Evolutionary conservation across 1,140 invertebrate species (phyloP).

Genomic region (Papilio polytes): DNA sequence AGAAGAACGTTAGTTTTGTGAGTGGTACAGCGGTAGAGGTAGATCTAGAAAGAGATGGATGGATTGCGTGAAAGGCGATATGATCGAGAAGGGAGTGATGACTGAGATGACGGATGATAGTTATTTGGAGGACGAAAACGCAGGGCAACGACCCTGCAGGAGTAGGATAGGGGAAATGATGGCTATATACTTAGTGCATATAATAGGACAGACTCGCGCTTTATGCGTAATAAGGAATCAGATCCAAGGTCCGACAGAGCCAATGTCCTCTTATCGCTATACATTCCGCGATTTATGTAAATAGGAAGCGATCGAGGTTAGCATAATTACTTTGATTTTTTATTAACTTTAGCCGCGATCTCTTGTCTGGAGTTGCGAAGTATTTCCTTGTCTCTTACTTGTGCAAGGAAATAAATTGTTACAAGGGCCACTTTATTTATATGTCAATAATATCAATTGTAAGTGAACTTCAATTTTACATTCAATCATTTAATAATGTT

Average conservation of each 20-base stretch:
- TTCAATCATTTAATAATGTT: neutral
- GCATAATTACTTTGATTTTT: slow-evolving; percentile 17
- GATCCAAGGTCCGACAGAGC: neutral
- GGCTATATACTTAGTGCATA: too few species aligned
- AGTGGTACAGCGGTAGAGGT: too few species aligned
- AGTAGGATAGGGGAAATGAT: too few species aligned
- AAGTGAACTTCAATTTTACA: neutral
- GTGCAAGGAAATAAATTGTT: neutral
- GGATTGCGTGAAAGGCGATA: too few species aligned
- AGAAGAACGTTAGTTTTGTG: too few species aligned
- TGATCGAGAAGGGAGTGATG: too few species aligned
- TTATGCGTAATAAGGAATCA: neutral
- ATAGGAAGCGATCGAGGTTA: slow-evolving; percentile 31
- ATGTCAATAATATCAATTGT: neutral
- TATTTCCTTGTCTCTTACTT: neutral
- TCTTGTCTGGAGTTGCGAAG: neutral
- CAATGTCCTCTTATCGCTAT: slow-evolving; percentile 35
- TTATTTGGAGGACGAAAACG: too few species aligned
- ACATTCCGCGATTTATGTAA: slow-evolving; percentile 34
- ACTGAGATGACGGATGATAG: too few species aligned
- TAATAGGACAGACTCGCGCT: neutral
- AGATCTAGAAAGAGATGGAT: too few species aligned
- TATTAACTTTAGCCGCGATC: slow-evolving; percentile 2
- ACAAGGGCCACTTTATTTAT: neutral
- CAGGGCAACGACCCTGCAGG: too few species aligned